Evolutionary conservation across 2,113 vertebrate genomes (phyloP).

Genomic region (Otocyon megalotis): DNA sequence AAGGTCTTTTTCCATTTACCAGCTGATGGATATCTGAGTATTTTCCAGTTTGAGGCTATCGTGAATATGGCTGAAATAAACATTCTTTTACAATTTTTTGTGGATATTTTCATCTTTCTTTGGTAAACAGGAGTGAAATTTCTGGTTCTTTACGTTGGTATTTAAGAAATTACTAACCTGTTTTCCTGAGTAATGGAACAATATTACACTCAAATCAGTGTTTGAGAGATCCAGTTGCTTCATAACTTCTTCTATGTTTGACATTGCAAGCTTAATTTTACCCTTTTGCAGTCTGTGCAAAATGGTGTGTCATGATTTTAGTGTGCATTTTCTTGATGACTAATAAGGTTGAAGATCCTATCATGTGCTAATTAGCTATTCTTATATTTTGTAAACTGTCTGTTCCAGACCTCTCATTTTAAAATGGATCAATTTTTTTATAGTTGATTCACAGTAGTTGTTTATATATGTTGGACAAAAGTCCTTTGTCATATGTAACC

Average conservation of each 20-base stretch:
- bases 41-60: neutral
- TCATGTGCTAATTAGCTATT: neutral
- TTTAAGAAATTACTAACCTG: neutral
- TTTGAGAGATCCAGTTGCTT: neutral
- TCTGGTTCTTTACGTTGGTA: neutral
- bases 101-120: neutral
- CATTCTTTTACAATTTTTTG: neutral
- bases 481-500: neutral
- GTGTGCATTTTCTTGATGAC: neutral
- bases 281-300: neutral
- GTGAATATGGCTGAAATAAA: neutral
- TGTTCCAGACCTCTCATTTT: neutral
- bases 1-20: neutral
- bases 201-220: neutral
- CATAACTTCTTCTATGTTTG: neutral
- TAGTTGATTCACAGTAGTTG: neutral
- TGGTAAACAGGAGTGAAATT: neutral
- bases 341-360: neutral
- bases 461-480: neutral
- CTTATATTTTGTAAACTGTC: neutral
- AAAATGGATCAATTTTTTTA: neutral
- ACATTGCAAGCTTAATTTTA: neutral
- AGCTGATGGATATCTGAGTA: neutral
- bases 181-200: neutral
- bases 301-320: neutral